phyloP scores from a whole-genome alignment of 2,797 vertebrate genomes.

The Ataeniobius toweri region DNA sequence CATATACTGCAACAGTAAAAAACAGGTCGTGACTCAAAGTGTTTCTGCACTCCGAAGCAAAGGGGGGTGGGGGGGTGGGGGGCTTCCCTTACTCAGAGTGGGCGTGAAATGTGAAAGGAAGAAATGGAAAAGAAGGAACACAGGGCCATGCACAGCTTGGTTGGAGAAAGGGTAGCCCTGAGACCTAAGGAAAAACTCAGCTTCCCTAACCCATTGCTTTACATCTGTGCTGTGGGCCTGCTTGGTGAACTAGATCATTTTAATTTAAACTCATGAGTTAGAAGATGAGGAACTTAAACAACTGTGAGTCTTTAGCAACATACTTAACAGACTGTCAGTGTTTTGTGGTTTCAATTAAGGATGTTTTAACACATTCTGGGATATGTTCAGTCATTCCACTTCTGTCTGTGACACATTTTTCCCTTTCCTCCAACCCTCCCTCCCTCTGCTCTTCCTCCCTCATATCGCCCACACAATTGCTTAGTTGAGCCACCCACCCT shows the following conservation, averaged over 20 bases:
- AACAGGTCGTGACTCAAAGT: constrained; percentile 30
- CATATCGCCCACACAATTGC: constrained; percentile 47
- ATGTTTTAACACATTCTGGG: constrained; percentile 21
- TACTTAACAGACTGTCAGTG: background rate
- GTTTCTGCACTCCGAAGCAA: constrained; percentile 44
- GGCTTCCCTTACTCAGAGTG: constrained; percentile 40
- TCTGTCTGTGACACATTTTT: constrained; percentile 30
- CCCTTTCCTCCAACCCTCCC: constrained; percentile 47
- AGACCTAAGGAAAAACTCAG: constrained; percentile 35
- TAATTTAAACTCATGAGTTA: background rate
- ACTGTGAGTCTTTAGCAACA: background rate
- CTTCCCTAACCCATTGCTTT: constrained; percentile 12
- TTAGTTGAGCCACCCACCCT: constrained; percentile 37
- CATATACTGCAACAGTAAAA: constrained; percentile 25
- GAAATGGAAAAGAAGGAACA: constrained; percentile 71
- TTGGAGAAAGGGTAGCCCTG: constrained; percentile 48
- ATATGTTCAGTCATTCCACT: constrained; percentile 19
- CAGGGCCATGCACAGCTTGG: constrained; percentile 60
- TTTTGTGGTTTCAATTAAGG: constrained; percentile 9
- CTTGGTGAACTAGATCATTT: constrained; percentile 3
- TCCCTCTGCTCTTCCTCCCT: constrained; percentile 7
- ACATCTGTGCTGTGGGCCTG: constrained; percentile 2
- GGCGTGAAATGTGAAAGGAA: constrained; percentile 48
- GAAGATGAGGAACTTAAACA: background rate
- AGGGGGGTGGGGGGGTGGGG: constrained; percentile 6